These are phyloP conservation scores for Myopa testacea DNA, from an alignment of 2,888 invertebrate genomes.

Conservation along the genomic window DNA sequence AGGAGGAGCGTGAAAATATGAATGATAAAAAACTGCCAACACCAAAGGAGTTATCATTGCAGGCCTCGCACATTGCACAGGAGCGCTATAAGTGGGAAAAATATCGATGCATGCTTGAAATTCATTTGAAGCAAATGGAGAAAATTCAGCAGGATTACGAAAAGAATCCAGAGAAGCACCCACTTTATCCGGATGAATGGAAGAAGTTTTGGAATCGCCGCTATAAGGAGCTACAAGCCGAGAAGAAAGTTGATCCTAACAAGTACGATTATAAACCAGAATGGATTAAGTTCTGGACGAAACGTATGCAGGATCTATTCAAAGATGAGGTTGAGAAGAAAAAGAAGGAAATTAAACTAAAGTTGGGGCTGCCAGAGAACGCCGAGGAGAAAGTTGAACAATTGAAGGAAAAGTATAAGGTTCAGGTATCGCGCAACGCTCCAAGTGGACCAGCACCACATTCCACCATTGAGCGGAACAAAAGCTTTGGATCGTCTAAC, in stretches of 20 bases:
- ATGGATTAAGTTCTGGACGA: constrained; percentile 89
- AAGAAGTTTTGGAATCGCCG: constrained; percentile 89
- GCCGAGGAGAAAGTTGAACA: constrained; percentile 64
- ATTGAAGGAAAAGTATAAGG: constrained; percentile 64
- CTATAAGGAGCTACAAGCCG: constrained; percentile 81
- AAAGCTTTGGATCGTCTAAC: not conserved
- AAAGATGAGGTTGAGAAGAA: constrained; percentile 75
- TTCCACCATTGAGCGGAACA: constrained; percentile 34
- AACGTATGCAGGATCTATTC: constrained; percentile 83
- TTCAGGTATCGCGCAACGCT: constrained; percentile 52
- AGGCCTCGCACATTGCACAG: constrained; percentile 64
- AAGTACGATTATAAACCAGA: constrained; percentile 89
- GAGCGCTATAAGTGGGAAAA: constrained; percentile 72
- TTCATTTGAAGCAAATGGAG: constrained; percentile 70
- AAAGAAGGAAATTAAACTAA: constrained; percentile 77
- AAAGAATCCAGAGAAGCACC: constrained; percentile 89
- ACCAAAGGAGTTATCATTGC: constrained; percentile 64
- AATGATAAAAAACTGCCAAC: constrained; percentile 58
- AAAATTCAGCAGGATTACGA: constrained; percentile 80
- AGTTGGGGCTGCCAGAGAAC: constrained; percentile 71
- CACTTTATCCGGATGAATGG: constrained; percentile 90
- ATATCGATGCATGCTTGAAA: constrained; percentile 67
- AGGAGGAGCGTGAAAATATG: constrained; percentile 41
- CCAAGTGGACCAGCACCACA: constrained; percentile 2
- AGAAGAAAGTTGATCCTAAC: constrained; percentile 75